Conservation (phyloP, 1,140 invertebrate species). For the Solenopsis invicta region DNA sequence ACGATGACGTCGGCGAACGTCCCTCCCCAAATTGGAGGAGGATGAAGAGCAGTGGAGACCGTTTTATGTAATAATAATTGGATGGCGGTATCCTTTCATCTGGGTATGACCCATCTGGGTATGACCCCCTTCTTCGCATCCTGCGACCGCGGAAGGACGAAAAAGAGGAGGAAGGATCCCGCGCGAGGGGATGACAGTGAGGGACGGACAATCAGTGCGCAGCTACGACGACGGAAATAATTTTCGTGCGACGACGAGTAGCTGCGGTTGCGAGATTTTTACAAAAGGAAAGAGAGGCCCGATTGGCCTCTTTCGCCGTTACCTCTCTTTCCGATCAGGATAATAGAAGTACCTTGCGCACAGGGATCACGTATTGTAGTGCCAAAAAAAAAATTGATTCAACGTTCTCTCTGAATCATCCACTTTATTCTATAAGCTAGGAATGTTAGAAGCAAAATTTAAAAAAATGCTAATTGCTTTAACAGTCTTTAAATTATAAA, state of each 20-base stretch:
- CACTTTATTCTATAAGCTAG: background rate
- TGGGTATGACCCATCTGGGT: constrained; percentile 71
- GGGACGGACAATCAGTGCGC: constrained; percentile 61
- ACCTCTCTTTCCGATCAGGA: constrained; percentile 25
- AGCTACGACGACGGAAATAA: constrained; percentile 68
- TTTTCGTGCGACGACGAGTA: constrained; percentile 56
- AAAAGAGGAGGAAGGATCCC: constrained; percentile 60
- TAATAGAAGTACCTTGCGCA: background rate
- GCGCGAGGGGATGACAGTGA: constrained; percentile 11
- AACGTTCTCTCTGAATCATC: background rate
- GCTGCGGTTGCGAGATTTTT: constrained; percentile 64
- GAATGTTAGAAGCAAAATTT: background rate
- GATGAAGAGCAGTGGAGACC: constrained; percentile 77
- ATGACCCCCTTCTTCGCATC: constrained; percentile 41
- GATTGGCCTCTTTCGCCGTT: background rate
- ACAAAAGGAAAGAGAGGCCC: constrained; percentile 39
- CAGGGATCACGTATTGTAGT: constrained; percentile 25
- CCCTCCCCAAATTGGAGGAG: constrained; percentile 51
- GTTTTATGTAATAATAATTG: constrained; percentile 86
- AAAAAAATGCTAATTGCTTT: background rate
- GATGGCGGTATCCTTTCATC: constrained; percentile 85
- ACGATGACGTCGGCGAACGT: constrained; percentile 49
- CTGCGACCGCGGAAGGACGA: constrained; percentile 51
- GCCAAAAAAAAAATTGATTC: background rate
- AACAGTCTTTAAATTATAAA: background rate